Base-by-base conservation (phyloP, 2,113 vertebrate genomes). In the Ammospiza nelsoni region DNA sequence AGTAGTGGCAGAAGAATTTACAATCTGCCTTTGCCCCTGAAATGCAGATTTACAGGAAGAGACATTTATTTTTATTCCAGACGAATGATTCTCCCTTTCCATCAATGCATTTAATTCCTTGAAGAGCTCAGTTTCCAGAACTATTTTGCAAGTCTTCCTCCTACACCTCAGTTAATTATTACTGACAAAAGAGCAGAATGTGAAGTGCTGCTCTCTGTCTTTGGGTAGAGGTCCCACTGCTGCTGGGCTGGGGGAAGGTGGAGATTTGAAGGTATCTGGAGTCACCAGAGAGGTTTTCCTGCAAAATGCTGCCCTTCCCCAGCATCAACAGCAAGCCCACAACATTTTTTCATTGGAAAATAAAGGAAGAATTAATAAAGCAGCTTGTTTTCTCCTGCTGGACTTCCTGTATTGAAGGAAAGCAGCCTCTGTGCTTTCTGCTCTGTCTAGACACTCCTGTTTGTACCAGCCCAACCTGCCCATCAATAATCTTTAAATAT, bases 401-500 rank as follows among this genome's bases (percentile, higher is more conserved):
- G 23, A 62, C 46, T n/a, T 80, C 33, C 28, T 0, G 11, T 25
- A 17, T 39, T 0, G 1, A 61, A 39, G 59, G 11, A 41, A 65
- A 63, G 8, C 76, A 44, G 68, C 66, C 58, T 89, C 54, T 35
- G 21, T 3, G 14, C 52, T 31, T 43, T 61, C 73, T 62, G 33
- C 78, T 41, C 1, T 0, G 41, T 87, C 91, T 78, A 87, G 92
- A 90, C 92, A 35, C 27, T 8, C 12, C 5, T 39, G 49, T 29
- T 78, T 44, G 17, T 6, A n/a, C 19, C 77, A 69, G 5, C 66
- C 71, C 72, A 84, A 62, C 78, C 82, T 4, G 2, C 49, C 49
- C 90, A 67, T 84, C 91, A 78, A 37, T 67, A 85, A 22, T 79
- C 51, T 94, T 92, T 95, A 92, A 95, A 93, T 94, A 96, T 87